Conservation (phyloP, 2,888 invertebrate genomes). For the Arenicola marina region DNA sequence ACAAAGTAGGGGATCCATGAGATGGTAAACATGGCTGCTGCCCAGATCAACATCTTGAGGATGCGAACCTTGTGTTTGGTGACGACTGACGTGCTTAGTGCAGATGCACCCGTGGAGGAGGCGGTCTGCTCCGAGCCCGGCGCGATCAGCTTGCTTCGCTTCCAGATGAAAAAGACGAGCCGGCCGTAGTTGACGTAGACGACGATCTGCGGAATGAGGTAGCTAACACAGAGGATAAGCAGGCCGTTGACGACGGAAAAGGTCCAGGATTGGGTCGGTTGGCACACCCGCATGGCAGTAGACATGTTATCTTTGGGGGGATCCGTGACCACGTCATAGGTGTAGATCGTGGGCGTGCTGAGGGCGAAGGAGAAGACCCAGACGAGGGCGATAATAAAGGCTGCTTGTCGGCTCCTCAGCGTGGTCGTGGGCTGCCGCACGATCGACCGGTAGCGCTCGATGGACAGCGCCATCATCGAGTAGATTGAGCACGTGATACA, state of each 20-base stretch:
- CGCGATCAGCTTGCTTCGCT: constrained; percentile 10
- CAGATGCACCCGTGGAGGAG: not conserved
- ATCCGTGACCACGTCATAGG: too few species aligned
- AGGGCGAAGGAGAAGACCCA: constrained; percentile 6
- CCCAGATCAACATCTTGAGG: constrained; percentile 39
- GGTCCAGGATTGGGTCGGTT: constrained; percentile 1
- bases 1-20: constrained; percentile 44
- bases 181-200: constrained; percentile 26
- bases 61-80: constrained; percentile 27
- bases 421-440: not conserved
- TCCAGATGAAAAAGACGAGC: constrained; percentile 24
- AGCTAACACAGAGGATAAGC: constrained; percentile 33
- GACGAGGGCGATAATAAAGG: not conserved
- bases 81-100: not conserved
- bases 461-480: constrained; percentile 39
- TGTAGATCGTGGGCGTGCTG: constrained; percentile 10
- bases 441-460: constrained; percentile 33
- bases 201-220: constrained; percentile 35
- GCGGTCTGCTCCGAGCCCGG: too few species aligned
- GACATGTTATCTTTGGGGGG: constrained; percentile 12
- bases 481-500: constrained; percentile 39
- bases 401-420: not conserved
- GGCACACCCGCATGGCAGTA: not conserved
- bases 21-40: constrained; percentile 39
- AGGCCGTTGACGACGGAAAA: constrained; percentile 32